Percentiles rank a stretch among this genome's conserved stretches.
phyloP scores from a whole-genome alignment of 1,140 invertebrate genomes.

The Pseudomyrmex gracilis region DNA sequence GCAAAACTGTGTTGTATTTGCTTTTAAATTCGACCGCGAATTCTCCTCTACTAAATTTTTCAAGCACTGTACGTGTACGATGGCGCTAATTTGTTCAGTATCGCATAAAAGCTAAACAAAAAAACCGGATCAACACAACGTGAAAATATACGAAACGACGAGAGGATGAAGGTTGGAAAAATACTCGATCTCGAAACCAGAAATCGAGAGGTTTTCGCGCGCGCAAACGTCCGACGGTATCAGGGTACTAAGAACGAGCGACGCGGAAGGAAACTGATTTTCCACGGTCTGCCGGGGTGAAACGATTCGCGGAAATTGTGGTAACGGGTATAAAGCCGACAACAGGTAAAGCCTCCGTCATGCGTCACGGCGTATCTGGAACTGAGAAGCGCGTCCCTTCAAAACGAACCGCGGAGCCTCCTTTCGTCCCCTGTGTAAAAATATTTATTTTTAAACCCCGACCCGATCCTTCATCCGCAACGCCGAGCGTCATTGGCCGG shows the following conservation, averaged over 20 bases:
- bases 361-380: slow-evolving; percentile 64
- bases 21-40: neutral
- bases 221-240: slow-evolving; percentile 33
- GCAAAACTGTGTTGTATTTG: no score
- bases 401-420: slow-evolving; percentile 25
- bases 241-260: slow-evolving; percentile 57
- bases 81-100: slow-evolving; percentile 19
- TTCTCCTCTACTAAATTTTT: neutral
- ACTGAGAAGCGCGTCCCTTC: slow-evolving; percentile 53
- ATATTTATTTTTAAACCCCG: slow-evolving; percentile 75
- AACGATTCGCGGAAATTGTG: slow-evolving; percentile 77
- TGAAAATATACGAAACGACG: neutral
- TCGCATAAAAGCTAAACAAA: neutral
- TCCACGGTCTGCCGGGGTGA: slow-evolving; percentile 69
- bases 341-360: slow-evolving; percentile 28
- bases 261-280: slow-evolving; percentile 76
- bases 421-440: slow-evolving; percentile 66
- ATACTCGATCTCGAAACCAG: neutral
- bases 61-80: neutral
- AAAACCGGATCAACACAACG: neutral
- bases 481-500: slow-evolving; percentile 15
- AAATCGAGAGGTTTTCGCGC: slow-evolving; percentile 45
- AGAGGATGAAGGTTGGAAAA: slow-evolving; percentile 4
- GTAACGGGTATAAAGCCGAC: slow-evolving; percentile 60
- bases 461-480: slow-evolving; percentile 37